Percentiles rank a stretch among this genome's conserved stretches.
phyloP scores from a whole-genome alignment of 2,888 invertebrate genomes.

The Pristionchus exspectatus region DNA sequence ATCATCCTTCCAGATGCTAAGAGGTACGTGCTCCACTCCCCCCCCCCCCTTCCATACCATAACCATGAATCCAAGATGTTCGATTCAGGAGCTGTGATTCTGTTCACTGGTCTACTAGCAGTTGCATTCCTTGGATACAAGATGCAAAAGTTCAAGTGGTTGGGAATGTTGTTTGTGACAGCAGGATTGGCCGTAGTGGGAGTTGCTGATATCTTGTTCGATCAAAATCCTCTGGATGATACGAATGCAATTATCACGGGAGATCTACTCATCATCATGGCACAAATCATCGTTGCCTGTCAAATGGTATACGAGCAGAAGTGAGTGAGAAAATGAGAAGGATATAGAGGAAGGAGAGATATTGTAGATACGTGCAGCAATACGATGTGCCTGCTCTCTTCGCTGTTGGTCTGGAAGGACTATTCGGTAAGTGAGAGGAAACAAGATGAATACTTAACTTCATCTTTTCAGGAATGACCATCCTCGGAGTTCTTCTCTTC shows the following conservation, averaged over 20 bases:
- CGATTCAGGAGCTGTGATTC: slow-evolving; percentile 86
- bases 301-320: slow-evolving; percentile 95
- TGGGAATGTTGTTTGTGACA: slow-evolving; percentile 80
- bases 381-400: slow-evolving; percentile 91
- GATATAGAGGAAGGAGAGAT: background rate
- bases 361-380: slow-evolving; percentile 84
- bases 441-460: background rate
- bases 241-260: slow-evolving; percentile 86
- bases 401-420: slow-evolving; percentile 94
- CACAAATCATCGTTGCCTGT: slow-evolving; percentile 87
- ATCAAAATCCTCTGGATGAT: slow-evolving; percentile 70
- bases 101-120: slow-evolving; percentile 92
- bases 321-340: background rate
- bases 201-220: slow-evolving; percentile 78
- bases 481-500: slow-evolving; percentile 83
- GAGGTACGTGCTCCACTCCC: slow-evolving; percentile 83
- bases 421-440: slow-evolving; percentile 47
- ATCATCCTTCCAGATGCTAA: slow-evolving; percentile 95
- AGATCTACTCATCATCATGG: slow-evolving; percentile 83
- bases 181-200: slow-evolving; percentile 80
- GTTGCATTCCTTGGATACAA: slow-evolving; percentile 86
- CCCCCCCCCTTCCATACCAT: background rate
- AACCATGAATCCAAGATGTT: too few relatives aligned
- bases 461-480: slow-evolving; percentile 62
- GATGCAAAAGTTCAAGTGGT: slow-evolving; percentile 80